Evolutionary conservation across 2,888 invertebrate genomes (phyloP).

Genomic region (Acanthacorydalis orientalis): DNA sequence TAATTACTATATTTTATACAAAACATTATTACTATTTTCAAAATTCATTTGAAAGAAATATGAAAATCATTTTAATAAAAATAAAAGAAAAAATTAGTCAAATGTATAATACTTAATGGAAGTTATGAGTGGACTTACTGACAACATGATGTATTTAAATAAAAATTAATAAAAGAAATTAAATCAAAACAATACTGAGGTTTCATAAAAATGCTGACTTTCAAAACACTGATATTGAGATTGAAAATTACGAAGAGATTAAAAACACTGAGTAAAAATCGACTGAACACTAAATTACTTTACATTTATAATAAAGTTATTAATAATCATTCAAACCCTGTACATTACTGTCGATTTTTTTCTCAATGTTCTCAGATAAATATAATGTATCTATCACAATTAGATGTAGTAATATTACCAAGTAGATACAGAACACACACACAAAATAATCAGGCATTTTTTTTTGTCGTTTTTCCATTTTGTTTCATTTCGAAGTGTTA

Average conservation of each 20-base stretch:
- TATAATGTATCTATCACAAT: constrained; percentile 5
- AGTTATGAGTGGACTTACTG: too few species aligned
- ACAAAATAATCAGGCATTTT: background rate
- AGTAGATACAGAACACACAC: constrained; percentile 5
- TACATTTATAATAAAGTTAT: background rate
- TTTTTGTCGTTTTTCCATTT: background rate
- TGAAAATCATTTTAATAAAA: too few species aligned
- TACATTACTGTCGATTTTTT: constrained; percentile 2
- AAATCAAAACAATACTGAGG: too few species aligned
- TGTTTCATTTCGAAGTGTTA: background rate
- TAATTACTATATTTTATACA: too few species aligned
- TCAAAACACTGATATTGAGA: too few species aligned
- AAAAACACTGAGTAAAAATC: constrained; percentile 1
- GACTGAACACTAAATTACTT: background rate
- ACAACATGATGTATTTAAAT: too few species aligned
- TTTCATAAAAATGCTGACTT: too few species aligned
- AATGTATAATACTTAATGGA: too few species aligned
- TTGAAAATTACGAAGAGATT: background rate
- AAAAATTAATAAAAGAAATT: too few species aligned
- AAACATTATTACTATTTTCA: too few species aligned
- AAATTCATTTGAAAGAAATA: too few species aligned
- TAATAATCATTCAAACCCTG: constrained; percentile 4
- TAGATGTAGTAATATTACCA: constrained; percentile 1
- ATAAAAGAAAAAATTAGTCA: too few species aligned
- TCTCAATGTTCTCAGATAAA: background rate